phyloP scores from a whole-genome alignment of 1,140 invertebrate genomes.

The Carposina sasakii region DNA sequence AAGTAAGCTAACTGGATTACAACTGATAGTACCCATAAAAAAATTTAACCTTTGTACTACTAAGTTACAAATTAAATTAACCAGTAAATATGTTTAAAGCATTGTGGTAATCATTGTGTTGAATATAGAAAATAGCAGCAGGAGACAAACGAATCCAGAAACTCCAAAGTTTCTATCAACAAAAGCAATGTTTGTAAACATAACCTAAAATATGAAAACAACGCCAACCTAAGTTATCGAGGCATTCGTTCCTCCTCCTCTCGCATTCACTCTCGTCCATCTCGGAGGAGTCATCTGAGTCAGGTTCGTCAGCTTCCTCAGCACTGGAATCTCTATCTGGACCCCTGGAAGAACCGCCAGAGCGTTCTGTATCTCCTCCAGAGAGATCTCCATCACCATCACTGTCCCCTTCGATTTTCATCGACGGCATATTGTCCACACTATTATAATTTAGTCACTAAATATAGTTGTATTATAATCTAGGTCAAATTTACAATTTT shows the following conservation, averaged over 20 bases:
- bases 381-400: slow-evolving; percentile 76
- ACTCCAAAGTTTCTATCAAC: no score
- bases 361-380: slow-evolving; percentile 76
- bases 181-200: slow-evolving; percentile 64
- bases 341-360: slow-evolving; percentile 74
- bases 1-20: no score
- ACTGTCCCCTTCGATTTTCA: slow-evolving; percentile 74
- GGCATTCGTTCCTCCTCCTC: slow-evolving; percentile 83
- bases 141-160: no score
- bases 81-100: no score
- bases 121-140: no score
- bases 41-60: no score
- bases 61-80: no score
- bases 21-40: no score
- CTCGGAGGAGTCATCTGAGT: slow-evolving; percentile 88
- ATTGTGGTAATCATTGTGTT: no score
- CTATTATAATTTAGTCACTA: background rate
- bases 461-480: background rate
- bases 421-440: slow-evolving; percentile 61
- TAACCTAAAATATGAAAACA: slow-evolving; percentile 51
- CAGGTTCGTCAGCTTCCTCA: slow-evolving; percentile 80
- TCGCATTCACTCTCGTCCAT: slow-evolving; percentile 96
- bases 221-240: slow-evolving; percentile 82
- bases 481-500: slow-evolving; percentile 16
- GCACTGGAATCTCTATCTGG: slow-evolving; percentile 80